Evolutionary conservation across 2,113 vertebrate species (phyloP).

Genomic region (Colaptes auratus): DNA sequence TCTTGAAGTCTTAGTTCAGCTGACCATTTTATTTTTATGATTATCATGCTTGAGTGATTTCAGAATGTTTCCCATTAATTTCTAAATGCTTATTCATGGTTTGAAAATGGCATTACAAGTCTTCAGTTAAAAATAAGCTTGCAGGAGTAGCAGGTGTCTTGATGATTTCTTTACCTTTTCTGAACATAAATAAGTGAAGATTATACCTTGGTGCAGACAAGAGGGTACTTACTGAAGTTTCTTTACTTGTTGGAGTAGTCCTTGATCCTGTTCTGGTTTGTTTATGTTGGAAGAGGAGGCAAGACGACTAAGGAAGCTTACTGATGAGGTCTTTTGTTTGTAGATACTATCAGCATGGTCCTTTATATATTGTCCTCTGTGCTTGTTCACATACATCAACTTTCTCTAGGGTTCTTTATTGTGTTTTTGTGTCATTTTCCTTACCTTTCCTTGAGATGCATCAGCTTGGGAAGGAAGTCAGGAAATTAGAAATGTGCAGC

Average conservation of each 20-base stretch:
- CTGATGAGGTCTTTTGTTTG: neutral
- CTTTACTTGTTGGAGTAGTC: neutral
- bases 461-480: neutral
- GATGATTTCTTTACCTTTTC: neutral
- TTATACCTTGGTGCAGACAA: neutral
- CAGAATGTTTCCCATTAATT: neutral
- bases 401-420: neutral
- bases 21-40: neutral
- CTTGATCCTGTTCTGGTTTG: neutral
- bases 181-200: neutral
- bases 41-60: neutral
- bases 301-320: neutral
- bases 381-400: fast-evolving
- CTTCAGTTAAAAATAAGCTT: neutral
- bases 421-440: neutral
- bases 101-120: neutral
- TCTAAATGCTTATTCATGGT: neutral
- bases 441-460: neutral
- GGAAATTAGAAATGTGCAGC: neutral
- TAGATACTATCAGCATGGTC: neutral
- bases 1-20: neutral
- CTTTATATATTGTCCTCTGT: neutral
- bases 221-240: neutral
- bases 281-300: neutral
- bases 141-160: neutral